Percentiles rank a stretch among this genome's conserved stretches.
Conservation (phyloP, 2,888 invertebrate genomes). For the Himalopsyche tibetana region DNA sequence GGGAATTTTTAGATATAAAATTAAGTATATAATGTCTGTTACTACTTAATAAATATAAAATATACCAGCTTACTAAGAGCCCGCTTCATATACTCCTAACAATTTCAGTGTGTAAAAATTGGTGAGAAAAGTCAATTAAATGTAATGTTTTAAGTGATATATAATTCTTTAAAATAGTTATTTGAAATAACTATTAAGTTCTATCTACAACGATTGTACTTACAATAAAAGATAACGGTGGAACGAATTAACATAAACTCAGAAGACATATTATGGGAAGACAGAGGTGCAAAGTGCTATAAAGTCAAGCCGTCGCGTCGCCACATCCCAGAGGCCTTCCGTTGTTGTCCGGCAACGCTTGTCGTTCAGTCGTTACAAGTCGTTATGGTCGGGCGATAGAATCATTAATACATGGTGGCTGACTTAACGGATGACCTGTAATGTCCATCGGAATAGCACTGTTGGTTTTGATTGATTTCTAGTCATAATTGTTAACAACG, state of each 20-base stretch:
- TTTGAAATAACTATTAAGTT: too few relatives aligned
- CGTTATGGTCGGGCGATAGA: background rate
- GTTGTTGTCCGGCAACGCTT: slow-evolving; percentile 2
- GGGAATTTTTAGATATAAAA: too few relatives aligned
- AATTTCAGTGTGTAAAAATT: too few relatives aligned
- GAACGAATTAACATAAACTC: background rate
- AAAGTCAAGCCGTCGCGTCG: slow-evolving; percentile 16
- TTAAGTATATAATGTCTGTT: too few relatives aligned
- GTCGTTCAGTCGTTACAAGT: background rate
- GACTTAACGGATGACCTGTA: background rate
- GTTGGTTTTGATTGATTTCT: slow-evolving; percentile 20
- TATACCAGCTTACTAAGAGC: too few relatives aligned
- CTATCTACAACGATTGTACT: background rate
- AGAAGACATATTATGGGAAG: background rate
- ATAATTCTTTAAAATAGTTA: too few relatives aligned
- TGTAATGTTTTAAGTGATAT: too few relatives aligned
- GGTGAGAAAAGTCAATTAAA: too few relatives aligned
- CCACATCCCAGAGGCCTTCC: slow-evolving; percentile 3
- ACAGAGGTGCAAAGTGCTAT: background rate
- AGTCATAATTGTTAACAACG: too few relatives aligned
- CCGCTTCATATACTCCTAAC: too few relatives aligned
- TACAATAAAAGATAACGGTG: background rate
- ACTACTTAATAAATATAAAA: too few relatives aligned
- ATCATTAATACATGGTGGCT: background rate
- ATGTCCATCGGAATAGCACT: background rate